Base-by-base conservation (phyloP, 2,888 invertebrate species). In the Bombylius discolor region DNA sequence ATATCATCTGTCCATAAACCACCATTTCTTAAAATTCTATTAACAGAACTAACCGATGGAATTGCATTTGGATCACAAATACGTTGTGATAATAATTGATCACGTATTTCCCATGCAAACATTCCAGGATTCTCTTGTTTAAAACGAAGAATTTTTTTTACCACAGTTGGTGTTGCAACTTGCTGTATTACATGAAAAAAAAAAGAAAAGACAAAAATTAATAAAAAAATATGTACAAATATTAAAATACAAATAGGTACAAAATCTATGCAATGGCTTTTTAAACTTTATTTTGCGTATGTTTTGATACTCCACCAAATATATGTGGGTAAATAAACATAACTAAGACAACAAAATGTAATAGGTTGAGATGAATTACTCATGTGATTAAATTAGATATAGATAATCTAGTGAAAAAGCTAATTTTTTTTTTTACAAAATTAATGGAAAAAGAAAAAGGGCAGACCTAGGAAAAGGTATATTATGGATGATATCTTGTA, bases 81-180 rank as follows among this genome's bases (percentile, higher is more conserved):
- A 56, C 93, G 81, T 67, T 94, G 93, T 49, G 89, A 83, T 55
- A 95, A 82, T 61, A 96, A 78, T 65, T 90, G 84, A 73, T 96
- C 89, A 0, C 95, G 80, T 62, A 96, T 95, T 78, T 96, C 96
- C 94, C 95, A 96, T 11, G 95, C 95, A 72, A 96, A 95, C 84
- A 95, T 89, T 6, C 92, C 90, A 0, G 95, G 95, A 73, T 95
- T 94, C 71, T 95, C 93, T 68, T 92, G 91, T 71, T 96, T 96
- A 66, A 93, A 82, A 6, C 93, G 85, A 42, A 95, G 81, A 64
- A 97, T 96, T 77, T 93, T 91, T 77, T 93, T 89, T 13, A 96
- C 94, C 1, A 96, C 94, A 0, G 92, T 90, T 3, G 95, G 95
- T 5, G 96, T 95, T 60, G 95, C 94, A 60, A 95, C 95, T 91